Base-by-base conservation (phyloP, 2,888 invertebrate species). In the Gibbula magus region DNA sequence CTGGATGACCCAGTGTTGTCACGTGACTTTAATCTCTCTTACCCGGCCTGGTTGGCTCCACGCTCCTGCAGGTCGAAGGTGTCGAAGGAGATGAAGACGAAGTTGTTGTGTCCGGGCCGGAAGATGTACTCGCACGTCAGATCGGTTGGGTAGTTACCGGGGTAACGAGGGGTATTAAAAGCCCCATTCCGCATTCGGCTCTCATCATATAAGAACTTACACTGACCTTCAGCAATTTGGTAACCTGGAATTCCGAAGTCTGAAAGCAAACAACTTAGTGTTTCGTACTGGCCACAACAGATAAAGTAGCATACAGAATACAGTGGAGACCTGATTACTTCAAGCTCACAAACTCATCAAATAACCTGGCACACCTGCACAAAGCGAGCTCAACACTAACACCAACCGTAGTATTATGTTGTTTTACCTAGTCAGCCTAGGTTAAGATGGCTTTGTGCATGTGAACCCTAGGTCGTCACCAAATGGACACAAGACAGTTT, bases 221-320 rank as follows among this genome's bases (percentile, higher is more conserved):
- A 99, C 81, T 91, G 89, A 82, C 97, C 97, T 89, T 97, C 96
- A 7, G 97, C 97, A 32, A 98, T 96, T 32, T 98, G 96, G 0
- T 98, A 98, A 74, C 98, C 98, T 77, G 98, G 97, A 91, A 98
- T 97, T 87, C 96, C 96, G 93, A 97, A 98, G 94, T 98, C 98
- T 95, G 95, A 93, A 90, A 94, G 94, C 86, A 94, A 94, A 75
- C 91, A 18, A 35, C 45, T 35, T 73, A 20, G 45, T 45, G 45
- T 45, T 45, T 45, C 45, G 45, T 45, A 45, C 45, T 45, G 45
- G 45, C 45, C 45, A 45, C 45, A 45, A 45, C 45, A 45, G 45
- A n/a, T 45, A 45, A 45, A 45, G 45, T 45, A 45, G 10, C 45
- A 10, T 45, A 45, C 45, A 45, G 45, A 45, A 45, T 45, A 45